Evolutionary conservation across 37 sponge, comb jelly and placozoan species (phyloP).

Genomic region (Chondrosia reniformis): DNA sequence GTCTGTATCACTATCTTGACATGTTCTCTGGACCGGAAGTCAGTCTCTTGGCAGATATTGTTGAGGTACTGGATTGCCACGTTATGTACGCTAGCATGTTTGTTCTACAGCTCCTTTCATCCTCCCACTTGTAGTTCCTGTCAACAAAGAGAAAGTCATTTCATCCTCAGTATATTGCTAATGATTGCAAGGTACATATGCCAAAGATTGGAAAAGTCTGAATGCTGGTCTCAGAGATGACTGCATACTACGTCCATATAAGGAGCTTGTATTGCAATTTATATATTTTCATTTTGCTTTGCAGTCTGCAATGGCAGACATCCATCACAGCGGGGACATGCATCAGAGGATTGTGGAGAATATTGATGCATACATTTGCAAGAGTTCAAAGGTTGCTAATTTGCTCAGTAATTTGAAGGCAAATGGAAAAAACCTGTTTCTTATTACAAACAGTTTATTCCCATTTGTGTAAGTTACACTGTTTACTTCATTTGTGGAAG

Average conservation of each 20-base stretch:
- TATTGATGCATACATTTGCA: constrained; percentile 54
- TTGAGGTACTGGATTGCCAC: constrained; percentile 39
- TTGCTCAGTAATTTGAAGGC: constrained; percentile 62
- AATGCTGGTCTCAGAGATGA: no score
- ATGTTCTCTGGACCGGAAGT: constrained; percentile 79
- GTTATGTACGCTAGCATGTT: neutral
- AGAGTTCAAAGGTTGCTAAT: constrained; percentile 19
- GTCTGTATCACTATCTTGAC: constrained; percentile 75
- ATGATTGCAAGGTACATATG: constrained; percentile 17
- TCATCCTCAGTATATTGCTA: neutral
- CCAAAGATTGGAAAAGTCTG: no score
- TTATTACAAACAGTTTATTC: constrained; percentile 91
- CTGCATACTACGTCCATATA: no score
- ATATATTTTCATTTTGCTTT: no score
- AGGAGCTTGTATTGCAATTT: no score
- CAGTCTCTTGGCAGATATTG: constrained; percentile 68
- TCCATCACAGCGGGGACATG: constrained; percentile 58
- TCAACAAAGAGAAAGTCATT: neutral
- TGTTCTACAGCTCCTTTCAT: neutral
- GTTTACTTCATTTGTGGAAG: no score
- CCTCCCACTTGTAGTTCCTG: neutral
- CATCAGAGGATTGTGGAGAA: constrained; percentile 53
- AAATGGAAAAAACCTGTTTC: constrained; percentile 79
- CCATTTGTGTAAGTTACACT: constrained; percentile 84
- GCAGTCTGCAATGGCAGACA: constrained; percentile 45